A percentile compares a stretch with the other conserved stretches of the same genome.
Evolutionary conservation across 2,888 invertebrate genomes (phyloP).

Genomic region (Acronicta psi): DNA sequence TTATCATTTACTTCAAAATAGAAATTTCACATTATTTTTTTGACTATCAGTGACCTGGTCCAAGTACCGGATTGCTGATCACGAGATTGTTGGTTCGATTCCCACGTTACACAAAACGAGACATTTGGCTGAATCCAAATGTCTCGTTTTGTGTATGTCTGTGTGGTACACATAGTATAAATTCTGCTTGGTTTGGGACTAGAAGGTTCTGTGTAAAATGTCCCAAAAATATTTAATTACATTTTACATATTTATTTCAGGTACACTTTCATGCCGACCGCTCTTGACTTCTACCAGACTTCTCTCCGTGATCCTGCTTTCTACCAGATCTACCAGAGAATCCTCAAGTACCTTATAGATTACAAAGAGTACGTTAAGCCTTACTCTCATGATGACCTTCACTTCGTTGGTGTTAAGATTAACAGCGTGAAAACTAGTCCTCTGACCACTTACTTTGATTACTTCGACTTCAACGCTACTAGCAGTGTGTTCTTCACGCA

Average conservation of each 20-base stretch:
- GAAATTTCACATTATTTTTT: too few species aligned
- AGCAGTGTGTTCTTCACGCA: slow-evolving; percentile 80
- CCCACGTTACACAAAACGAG: too few species aligned
- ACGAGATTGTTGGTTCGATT: too few species aligned
- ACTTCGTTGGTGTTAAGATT: slow-evolving; percentile 90
- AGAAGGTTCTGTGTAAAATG: too few species aligned
- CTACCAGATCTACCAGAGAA: slow-evolving; percentile 91
- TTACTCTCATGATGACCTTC: slow-evolving; percentile 88
- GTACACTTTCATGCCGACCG: slow-evolving; percentile 85
- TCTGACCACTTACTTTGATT: slow-evolving; percentile 91
- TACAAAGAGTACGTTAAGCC: slow-evolving; percentile 89
- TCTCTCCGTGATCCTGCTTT: slow-evolving; percentile 92
- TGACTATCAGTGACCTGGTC: too few species aligned
- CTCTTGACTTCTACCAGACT: slow-evolving; percentile 90
- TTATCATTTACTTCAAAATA: too few species aligned
- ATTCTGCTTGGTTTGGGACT: too few species aligned
- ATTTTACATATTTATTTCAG: slow-evolving; percentile 58
- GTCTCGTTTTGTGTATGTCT: too few species aligned
- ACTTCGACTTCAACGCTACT: slow-evolving; percentile 90
- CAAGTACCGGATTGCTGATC: too few species aligned
- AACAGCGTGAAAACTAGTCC: slow-evolving; percentile 90
- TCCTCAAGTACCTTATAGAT: slow-evolving; percentile 88
- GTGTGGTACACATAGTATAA: too few species aligned
- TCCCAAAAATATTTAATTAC: too few species aligned
- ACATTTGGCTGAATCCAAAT: too few species aligned